Evolutionary conservation across 2,797 vertebrate species (phyloP).

Genomic region (Gadopsis marmoratus): DNA sequence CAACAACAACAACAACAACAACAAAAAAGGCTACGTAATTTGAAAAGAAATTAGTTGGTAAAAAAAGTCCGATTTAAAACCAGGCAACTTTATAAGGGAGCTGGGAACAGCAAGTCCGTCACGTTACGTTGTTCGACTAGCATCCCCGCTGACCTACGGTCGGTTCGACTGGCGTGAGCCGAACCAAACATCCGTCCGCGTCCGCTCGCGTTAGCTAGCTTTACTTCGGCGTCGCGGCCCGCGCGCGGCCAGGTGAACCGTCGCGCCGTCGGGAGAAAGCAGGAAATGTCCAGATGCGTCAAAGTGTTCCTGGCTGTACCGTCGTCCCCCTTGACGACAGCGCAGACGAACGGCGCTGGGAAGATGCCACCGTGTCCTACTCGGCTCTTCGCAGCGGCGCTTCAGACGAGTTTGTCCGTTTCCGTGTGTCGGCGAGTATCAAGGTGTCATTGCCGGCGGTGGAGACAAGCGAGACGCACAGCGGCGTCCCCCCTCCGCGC

Average conservation of each 20-base stretch:
- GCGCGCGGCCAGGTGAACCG: conserved; percentile 58
- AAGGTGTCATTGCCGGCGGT: conserved; percentile 67
- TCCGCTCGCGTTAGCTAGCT: conserved; percentile 19
- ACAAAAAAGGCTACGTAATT: not conserved
- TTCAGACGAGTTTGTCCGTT: conserved; percentile 38
- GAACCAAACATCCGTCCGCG: not conserved
- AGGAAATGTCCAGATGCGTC: conserved; percentile 58
- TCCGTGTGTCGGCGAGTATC: conserved; percentile 22
- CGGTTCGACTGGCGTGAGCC: conserved; percentile 17
- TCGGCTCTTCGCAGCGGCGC: not conserved
- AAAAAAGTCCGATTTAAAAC: not conserved
- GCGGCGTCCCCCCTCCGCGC: conserved; percentile 61
- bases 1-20: too few relatives aligned
- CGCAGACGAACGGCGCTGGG: not conserved
- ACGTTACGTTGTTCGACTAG: not conserved
- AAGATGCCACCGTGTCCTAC: not conserved
- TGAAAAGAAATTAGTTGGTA: accelerated
- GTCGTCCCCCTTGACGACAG: not conserved
- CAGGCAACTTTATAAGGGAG: conserved; percentile 50
- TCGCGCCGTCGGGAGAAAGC: conserved; percentile 41
- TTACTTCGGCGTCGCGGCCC: not conserved
- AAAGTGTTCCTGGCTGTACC: not conserved
- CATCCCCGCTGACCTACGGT: not conserved
- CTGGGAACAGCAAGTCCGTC: conserved; percentile 17
- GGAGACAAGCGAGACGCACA: conserved; percentile 43